These are phyloP conservation scores for Exephanes ischioxanthus DNA, from an alignment of 2,888 invertebrate species.

Conservation along the genomic window DNA sequence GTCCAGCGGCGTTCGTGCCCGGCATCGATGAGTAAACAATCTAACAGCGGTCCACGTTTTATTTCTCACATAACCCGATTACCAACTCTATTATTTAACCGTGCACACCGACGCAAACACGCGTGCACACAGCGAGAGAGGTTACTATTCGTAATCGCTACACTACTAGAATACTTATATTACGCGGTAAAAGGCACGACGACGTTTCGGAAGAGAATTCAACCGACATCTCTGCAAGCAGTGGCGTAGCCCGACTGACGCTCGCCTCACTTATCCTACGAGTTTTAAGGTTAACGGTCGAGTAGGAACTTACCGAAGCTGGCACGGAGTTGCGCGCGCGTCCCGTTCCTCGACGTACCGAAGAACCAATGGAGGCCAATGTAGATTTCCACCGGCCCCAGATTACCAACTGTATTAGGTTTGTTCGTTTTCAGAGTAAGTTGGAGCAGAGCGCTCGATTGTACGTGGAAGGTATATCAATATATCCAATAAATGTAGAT, in stretches of 20 bases:
- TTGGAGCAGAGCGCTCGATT: too few relatives aligned
- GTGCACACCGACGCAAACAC: not conserved
- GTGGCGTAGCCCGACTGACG: not conserved
- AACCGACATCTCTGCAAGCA: not conserved
- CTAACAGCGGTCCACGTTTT: conserved; percentile 20
- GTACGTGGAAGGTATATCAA: too few relatives aligned
- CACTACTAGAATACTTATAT: conserved; percentile 6
- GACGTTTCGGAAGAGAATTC: not conserved
- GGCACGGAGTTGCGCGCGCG: conserved; percentile 18
- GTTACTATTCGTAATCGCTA: conserved; percentile 9
- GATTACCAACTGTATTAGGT: conserved; percentile 19
- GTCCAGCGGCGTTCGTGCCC: conserved; percentile 49
- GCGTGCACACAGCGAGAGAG: not conserved
- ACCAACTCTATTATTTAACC: conserved; percentile 40
- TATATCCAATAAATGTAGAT: too few relatives aligned
- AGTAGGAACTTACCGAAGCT: not conserved
- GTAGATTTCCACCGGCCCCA: conserved; percentile 26
- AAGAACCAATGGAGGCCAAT: conserved; percentile 3
- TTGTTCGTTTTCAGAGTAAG: too few relatives aligned
- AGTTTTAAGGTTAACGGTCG: not conserved
- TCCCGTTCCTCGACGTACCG: conserved; percentile 1
- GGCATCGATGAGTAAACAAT: conserved; percentile 46
- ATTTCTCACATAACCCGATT: conserved; percentile 29
- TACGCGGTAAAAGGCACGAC: not conserved
- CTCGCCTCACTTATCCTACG: not conserved